Percentiles rank a stretch among this genome's conserved stretches.
Evolutionary conservation across 2,797 vertebrate species (phyloP).

Genomic region (Rhabdomys pumilio): DNA sequence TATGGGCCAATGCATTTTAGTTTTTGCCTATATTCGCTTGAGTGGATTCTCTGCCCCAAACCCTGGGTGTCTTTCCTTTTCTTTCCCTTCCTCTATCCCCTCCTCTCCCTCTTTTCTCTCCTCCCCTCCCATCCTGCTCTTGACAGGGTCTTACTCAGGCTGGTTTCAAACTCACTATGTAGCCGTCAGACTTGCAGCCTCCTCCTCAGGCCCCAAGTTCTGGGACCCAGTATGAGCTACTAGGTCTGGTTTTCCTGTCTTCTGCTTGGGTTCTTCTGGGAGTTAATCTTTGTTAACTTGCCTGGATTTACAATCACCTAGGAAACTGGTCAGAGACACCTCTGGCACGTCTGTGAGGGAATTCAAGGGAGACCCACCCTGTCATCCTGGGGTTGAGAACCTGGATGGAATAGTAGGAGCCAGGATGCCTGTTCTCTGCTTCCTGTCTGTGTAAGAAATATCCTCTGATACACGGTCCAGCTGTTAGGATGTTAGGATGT

Average conservation of each 20-base stretch:
- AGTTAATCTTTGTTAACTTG: neutral
- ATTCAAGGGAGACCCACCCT: neutral
- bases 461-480: neutral
- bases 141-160: neutral
- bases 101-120: neutral
- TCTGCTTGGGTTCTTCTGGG: neutral
- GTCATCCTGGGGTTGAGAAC: too few relatives aligned
- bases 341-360: neutral
- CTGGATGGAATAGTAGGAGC: neutral
- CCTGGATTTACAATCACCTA: neutral
- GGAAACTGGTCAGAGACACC: neutral
- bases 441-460: neutral
- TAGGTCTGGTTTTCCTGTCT: neutral
- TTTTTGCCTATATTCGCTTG: neutral
- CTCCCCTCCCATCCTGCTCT: neutral
- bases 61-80: neutral
- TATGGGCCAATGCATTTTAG: neutral
- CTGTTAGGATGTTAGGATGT: neutral
- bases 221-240: neutral
- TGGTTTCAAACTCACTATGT: neutral
- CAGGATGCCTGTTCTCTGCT: neutral
- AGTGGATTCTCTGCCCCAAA: constrained; percentile 1
- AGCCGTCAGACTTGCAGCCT: too few relatives aligned
- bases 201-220: neutral
- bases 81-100: neutral